Conservation (phyloP, 1,140 invertebrate species). For the Pseudomyrmex flavicornis region DNA sequence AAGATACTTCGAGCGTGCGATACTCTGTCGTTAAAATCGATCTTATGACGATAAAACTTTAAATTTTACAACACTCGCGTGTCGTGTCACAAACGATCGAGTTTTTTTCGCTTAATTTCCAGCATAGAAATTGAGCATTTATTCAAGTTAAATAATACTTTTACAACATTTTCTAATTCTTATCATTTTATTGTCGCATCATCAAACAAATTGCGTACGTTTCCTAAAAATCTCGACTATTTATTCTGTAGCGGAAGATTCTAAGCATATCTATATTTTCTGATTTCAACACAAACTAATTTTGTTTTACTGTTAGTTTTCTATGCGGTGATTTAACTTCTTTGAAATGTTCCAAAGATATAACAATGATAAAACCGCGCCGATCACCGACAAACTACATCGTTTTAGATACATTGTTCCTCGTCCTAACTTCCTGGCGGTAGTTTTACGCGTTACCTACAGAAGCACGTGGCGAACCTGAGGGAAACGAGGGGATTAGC, state of each 20-base stretch:
- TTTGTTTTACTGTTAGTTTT: not conserved
- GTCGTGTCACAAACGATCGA: not conserved
- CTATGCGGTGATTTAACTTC: not conserved
- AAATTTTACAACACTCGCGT: not conserved
- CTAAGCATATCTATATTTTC: not conserved
- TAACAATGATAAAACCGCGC: conserved; percentile 24
- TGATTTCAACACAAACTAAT: not conserved
- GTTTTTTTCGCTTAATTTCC: not conserved
- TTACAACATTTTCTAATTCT: not conserved
- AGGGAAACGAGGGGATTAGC: conserved; percentile 64
- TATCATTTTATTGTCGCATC: too few species aligned
- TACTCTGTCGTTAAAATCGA: conserved; percentile 17
- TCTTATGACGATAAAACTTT: conserved; percentile 1
- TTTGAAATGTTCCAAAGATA: conserved; percentile 4
- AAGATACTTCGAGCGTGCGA: not conserved
- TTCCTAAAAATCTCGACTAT: not conserved
- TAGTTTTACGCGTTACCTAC: conserved; percentile 7
- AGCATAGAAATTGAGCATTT: not conserved
- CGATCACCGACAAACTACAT: conserved; percentile 7
- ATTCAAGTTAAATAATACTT: not conserved
- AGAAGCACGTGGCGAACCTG: conserved; percentile 66
- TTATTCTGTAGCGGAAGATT: too few species aligned
- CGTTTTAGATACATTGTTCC: conserved; percentile 8
- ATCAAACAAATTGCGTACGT: not conserved
- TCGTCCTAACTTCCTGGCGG: not conserved